Evolutionary conservation across 1,140 invertebrate genomes (phyloP).

Genomic region (Macrobrachium rosenbergii): DNA sequence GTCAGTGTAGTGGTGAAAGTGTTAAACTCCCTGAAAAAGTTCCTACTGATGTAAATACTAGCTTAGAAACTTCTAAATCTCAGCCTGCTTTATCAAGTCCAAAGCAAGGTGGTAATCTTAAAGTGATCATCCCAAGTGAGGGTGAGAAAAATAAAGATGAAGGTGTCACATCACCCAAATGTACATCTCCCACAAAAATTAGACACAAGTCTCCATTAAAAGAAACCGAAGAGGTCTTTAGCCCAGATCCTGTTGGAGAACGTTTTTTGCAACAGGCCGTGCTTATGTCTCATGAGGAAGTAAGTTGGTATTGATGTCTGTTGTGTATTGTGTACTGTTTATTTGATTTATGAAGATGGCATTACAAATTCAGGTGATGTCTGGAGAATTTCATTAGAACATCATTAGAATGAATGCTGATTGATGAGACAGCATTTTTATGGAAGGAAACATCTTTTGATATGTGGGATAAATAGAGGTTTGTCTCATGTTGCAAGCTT

Average conservation of each 20-base stretch:
- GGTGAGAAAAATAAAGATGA: background rate
- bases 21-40: no score
- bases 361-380: no score
- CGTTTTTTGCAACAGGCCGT: slow-evolving; percentile 46
- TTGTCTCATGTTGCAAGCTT: no score
- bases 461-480: no score
- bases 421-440: no score
- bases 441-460: no score
- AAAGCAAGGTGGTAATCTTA: background rate
- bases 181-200: slow-evolving; percentile 10
- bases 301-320: slow-evolving; percentile 25
- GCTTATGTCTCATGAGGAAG: slow-evolving; percentile 43
- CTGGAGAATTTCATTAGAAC: no score
- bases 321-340: background rate
- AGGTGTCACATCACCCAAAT: background rate
- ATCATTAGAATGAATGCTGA: no score
- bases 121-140: background rate
- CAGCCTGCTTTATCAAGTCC: background rate
- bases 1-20: background rate
- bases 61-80: no score
- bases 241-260: slow-evolving; percentile 56
- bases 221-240: slow-evolving; percentile 2
- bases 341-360: background rate
- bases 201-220: slow-evolving; percentile 34
- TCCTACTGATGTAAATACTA: no score